Conservation (phyloP, 2,113 vertebrate genomes). For the Xiphorhynchus elegans region DNA sequence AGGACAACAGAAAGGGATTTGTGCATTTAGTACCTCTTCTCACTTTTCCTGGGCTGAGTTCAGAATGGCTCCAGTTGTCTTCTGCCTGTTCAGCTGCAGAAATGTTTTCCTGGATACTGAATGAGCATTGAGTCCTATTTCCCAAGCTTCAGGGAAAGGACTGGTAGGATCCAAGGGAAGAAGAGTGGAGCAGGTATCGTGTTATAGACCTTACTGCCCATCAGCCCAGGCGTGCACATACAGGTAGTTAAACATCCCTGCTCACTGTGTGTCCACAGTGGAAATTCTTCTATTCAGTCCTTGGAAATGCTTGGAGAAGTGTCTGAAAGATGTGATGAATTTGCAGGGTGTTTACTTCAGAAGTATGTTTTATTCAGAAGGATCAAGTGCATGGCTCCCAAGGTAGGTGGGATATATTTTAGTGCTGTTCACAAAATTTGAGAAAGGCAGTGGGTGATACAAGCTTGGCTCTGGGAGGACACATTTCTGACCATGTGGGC, state of each 20-base stretch:
- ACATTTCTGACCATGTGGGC: background rate
- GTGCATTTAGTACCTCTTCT: background rate
- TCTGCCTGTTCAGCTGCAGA: background rate
- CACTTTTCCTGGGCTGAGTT: background rate
- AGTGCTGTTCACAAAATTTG: background rate
- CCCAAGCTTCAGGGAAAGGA: background rate
- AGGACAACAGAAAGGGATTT: background rate
- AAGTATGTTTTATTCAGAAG: background rate
- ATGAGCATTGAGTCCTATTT: background rate
- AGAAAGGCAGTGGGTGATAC: background rate
- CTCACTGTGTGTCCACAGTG: background rate
- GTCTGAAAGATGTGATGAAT: background rate
- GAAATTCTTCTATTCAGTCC: background rate
- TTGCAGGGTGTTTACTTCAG: background rate
- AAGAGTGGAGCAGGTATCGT: background rate
- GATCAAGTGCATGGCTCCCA: background rate
- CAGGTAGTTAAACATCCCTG: background rate
- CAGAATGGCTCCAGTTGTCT: background rate
- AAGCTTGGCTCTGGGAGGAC: background rate
- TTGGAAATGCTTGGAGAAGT: background rate
- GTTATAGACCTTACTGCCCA: background rate
- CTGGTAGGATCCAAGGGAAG: background rate
- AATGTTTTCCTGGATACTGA: background rate
- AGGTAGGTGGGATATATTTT: background rate
- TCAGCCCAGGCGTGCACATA: background rate